Evolutionary conservation across 2,888 invertebrate species (phyloP).

Genomic region (Caenorhabditis sinica): DNA sequence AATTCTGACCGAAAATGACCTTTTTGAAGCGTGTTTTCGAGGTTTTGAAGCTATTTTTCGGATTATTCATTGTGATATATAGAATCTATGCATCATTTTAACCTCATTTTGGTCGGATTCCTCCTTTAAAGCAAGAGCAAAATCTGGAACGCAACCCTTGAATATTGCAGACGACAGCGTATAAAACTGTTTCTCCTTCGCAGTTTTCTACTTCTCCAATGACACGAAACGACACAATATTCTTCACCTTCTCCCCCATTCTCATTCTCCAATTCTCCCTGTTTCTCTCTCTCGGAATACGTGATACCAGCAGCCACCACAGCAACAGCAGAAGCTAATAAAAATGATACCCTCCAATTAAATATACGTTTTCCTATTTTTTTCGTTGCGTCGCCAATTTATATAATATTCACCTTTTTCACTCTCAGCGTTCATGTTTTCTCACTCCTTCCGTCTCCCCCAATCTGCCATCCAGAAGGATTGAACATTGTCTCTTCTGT

Average conservation of each 20-base stretch:
- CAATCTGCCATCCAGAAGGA: conserved; percentile 42
- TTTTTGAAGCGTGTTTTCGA: too few relatives aligned
- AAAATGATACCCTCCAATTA: conserved; percentile 2
- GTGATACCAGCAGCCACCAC: conserved; percentile 19
- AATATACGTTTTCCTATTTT: neutral
- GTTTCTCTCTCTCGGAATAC: neutral
- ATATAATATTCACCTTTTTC: conserved; percentile 17
- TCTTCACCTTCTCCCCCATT: neutral
- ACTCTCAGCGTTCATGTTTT: neutral
- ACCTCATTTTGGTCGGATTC: neutral
- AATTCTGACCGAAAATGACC: too few relatives aligned
- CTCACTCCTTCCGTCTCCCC: neutral
- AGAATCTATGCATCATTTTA: too few relatives aligned
- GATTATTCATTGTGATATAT: too few relatives aligned
- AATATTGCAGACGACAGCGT: conserved; percentile 67
- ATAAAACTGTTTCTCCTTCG: conserved; percentile 13
- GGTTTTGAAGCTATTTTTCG: too few relatives aligned
- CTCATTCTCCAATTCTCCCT: neutral
- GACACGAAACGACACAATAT: too few relatives aligned
- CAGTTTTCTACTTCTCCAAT: too few relatives aligned
- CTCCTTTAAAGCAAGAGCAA: neutral
- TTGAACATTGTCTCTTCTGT: neutral
- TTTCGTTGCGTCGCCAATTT: conserved; percentile 18
- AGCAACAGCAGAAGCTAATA: neutral
- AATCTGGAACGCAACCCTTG: neutral